These are phyloP conservation scores for Gonatopus flavifemur DNA, from an alignment of 1,140 invertebrate species.

Conservation along the genomic window DNA sequence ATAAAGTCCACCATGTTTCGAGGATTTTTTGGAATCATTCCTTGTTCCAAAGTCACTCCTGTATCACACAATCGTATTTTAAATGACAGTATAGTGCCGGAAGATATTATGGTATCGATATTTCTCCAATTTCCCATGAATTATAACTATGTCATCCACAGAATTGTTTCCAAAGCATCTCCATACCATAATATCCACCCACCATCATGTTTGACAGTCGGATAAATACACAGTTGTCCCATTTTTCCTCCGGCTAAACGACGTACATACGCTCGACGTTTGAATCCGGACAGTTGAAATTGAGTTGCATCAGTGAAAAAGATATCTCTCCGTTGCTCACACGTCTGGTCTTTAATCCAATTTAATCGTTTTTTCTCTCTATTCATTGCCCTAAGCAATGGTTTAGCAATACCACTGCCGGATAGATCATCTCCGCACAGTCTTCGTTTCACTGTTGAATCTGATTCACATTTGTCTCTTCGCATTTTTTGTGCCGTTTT, in stretches of 20 bases:
- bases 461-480: conserved; percentile 1
- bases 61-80: conserved; percentile 16
- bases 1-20: conserved; percentile 25
- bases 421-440: neutral
- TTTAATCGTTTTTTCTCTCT: conserved; percentile 28
- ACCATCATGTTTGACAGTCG: conserved; percentile 35
- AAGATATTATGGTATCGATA: conserved; percentile 29
- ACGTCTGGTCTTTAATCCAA: conserved; percentile 19
- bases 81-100: conserved; percentile 19
- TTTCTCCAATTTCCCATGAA: conserved; percentile 35
- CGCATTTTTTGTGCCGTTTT: conserved; percentile 2
- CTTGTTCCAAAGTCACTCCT: conserved; percentile 36
- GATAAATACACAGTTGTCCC: conserved; percentile 19
- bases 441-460: conserved; percentile 7
- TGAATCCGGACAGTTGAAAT: conserved; percentile 31
- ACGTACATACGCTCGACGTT: conserved; percentile 22
- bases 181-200: conserved; percentile 36
- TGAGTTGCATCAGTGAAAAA: conserved; percentile 29
- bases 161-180: conserved; percentile 38
- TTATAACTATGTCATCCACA: conserved; percentile 33
- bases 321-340: conserved; percentile 23
- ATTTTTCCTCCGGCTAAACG: conserved; percentile 22
- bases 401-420: conserved; percentile 20
- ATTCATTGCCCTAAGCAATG: conserved; percentile 16
- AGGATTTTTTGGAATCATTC: conserved; percentile 44